Evolutionary conservation across 2,797 vertebrate genomes (phyloP).

Genomic region (Chromobotia macracanthus): DNA sequence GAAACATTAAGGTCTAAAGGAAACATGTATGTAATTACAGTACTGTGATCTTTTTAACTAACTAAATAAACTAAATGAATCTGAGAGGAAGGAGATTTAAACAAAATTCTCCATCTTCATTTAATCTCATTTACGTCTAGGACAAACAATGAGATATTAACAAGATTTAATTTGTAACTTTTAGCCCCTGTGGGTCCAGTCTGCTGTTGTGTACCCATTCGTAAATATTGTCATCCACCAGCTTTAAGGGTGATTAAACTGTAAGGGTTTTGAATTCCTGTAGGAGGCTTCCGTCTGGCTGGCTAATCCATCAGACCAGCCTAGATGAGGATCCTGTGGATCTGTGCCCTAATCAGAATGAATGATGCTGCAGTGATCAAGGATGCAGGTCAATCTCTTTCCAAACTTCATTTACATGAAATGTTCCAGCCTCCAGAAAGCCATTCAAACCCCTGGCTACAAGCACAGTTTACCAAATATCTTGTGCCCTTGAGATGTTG

Average conservation of each 20-base stretch:
- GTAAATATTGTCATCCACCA: constrained; percentile 52
- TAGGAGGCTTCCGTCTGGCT: constrained; percentile 53
- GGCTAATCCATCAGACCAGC: constrained; percentile 62
- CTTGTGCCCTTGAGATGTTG: constrained; percentile 56
- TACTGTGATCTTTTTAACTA: too few species aligned
- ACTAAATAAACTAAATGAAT: too few species aligned
- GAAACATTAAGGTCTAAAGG: too few species aligned
- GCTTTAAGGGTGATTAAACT: constrained; percentile 56
- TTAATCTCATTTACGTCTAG: background rate
- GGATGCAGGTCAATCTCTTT: constrained; percentile 62
- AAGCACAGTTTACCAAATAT: constrained; percentile 55
- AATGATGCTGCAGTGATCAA: constrained; percentile 63
- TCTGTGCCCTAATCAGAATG: constrained; percentile 62
- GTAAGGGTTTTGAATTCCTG: constrained; percentile 57
- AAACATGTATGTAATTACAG: too few species aligned
- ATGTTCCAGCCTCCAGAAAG: constrained; percentile 38
- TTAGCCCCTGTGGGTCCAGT: background rate
- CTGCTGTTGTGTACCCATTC: constrained; percentile 30
- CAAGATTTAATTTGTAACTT: background rate
- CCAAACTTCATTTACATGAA: constrained; percentile 62
- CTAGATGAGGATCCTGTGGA: constrained; percentile 50
- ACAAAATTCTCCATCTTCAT: background rate
- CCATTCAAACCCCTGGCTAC: constrained; percentile 37
- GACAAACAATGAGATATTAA: background rate
- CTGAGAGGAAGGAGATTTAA: background rate